Percentiles rank a stretch among this genome's conserved stretches.
Conservation (phyloP, 2,888 invertebrate genomes). For the Lycophotia porphyrea region DNA sequence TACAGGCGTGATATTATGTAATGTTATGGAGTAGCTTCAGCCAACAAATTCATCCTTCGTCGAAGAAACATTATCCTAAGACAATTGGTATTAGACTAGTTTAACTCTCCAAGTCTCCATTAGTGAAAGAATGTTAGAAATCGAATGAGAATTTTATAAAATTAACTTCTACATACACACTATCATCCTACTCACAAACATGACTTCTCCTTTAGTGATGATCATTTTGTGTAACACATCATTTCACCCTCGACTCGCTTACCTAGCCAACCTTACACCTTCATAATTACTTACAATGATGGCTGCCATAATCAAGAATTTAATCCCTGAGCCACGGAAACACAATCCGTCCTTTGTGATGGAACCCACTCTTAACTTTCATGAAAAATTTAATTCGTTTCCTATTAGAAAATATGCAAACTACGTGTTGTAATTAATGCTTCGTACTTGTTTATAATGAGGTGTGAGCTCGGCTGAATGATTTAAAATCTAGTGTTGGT, state of each 20-base stretch:
- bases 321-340: constrained; percentile 41
- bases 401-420: constrained; percentile 64
- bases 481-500: constrained; percentile 35
- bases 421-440: constrained; percentile 57
- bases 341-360: constrained; percentile 54
- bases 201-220: background rate
- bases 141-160: background rate
- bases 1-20: too few relatives aligned
- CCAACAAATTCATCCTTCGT: background rate
- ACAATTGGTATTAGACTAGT: background rate
- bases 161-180: background rate
- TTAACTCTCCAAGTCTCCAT: too few relatives aligned
- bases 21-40: background rate
- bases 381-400: constrained; percentile 65
- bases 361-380: constrained; percentile 57
- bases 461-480: constrained; percentile 42
- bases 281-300: constrained; percentile 20
- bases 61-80: background rate
- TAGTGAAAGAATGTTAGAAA: background rate
- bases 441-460: constrained; percentile 58
- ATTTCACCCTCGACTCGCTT: background rate
- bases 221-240: background rate
- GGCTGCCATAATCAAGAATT: constrained; percentile 48
- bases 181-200: background rate
- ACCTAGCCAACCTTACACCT: constrained; percentile 11